Evolutionary conservation across 1,140 invertebrate genomes (phyloP), one percentile per base, ranked within the genome.

Genomic region (Drosophila pseudoananassae): DNA sequence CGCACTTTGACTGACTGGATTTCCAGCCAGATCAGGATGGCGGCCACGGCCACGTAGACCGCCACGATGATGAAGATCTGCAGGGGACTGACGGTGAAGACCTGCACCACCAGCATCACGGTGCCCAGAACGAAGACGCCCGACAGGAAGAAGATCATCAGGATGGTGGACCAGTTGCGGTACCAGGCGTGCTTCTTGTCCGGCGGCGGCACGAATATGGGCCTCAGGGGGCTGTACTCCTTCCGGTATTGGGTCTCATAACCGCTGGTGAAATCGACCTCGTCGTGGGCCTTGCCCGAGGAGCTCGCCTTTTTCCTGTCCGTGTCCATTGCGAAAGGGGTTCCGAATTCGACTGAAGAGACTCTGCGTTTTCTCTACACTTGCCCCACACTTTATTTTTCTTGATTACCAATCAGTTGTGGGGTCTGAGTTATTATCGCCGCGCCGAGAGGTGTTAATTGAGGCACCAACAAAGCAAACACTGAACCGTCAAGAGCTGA

Each of bases 211-310:
- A 89, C 71, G 43, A 49, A 76, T 0, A 66, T 66, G n/a, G 77
- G 72, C 27, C 74, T 78, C 12, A 85, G 27, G 0, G 76, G 76
- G 38, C 89, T 90, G 49, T 91, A 91, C 59, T 91, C 89, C 64
- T 91, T 74, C 10, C 54, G 46, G 57, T 91, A 91, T 46, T 91
- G 89, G 25, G 76, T 91, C 69, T 91, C 90, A 51, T 76, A 91
- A 36, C 90, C 90, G 64, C 90, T 91, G 53, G 65, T 87, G n/a
- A 91, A 91, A 29, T 91, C 90, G 6, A 91, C 55, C 46, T 91
- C 90, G 47, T 91, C 90, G 9, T 83, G 71, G 20, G 46, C 38
- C 23, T 49, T 51, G 1, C 43, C 55, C 38, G 69, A 47, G 12
- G 66, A 43, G 6, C 66, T 46, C 14, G 54, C 52, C 25, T 69